phyloP scores from a whole-genome alignment of 1,140 invertebrate species.

The Drosophila persimilis region DNA sequence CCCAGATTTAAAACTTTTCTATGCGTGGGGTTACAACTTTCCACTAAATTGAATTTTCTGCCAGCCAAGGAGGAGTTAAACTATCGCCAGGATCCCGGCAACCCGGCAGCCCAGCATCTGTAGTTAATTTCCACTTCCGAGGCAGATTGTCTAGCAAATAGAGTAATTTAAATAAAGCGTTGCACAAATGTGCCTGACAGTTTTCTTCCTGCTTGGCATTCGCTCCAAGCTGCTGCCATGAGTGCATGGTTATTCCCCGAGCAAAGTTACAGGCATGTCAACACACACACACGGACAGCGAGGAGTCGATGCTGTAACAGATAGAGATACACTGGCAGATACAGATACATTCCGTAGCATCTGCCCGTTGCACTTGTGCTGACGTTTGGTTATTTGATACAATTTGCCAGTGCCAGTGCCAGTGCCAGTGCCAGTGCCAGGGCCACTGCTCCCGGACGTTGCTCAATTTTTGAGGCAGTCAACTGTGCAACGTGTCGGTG shows the following conservation, averaged over 20 bases:
- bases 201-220: constrained; percentile 6
- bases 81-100: not conserved
- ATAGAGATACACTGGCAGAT: constrained; percentile 11
- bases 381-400: constrained; percentile 52
- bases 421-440: constrained; percentile 2
- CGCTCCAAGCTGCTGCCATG: not conserved
- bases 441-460: constrained; percentile 23
- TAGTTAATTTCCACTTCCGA: constrained; percentile 55
- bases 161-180: constrained; percentile 68
- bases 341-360: constrained; percentile 36
- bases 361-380: constrained; percentile 32
- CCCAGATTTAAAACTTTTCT: constrained; percentile 51
- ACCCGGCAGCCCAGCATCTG: constrained; percentile 30
- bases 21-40: constrained; percentile 16
- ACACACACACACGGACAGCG: constrained; percentile 11
- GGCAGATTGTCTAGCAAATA: constrained; percentile 62
- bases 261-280: constrained; percentile 45
- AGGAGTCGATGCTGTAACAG: constrained; percentile 12
- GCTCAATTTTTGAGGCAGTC: constrained; percentile 53
- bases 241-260: constrained; percentile 23
- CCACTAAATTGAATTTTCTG: constrained; percentile 50
- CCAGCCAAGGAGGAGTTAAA: no score
- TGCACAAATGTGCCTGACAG: constrained; percentile 50
- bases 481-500: constrained; percentile 45
- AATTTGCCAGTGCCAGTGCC: constrained; percentile 42